Conservation (phyloP, 2,113 vertebrate genomes). For the Sciurus niger region DNA sequence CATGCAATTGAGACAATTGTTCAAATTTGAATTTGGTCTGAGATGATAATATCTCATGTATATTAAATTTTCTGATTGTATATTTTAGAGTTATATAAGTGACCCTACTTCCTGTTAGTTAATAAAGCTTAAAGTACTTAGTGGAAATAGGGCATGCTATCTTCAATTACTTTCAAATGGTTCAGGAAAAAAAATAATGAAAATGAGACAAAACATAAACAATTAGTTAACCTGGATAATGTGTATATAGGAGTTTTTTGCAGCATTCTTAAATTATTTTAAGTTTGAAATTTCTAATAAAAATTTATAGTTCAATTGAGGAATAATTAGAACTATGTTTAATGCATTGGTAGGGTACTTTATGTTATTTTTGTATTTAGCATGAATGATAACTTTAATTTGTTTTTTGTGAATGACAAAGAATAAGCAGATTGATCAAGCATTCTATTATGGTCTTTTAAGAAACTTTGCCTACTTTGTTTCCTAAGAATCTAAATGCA, state of each 20-base stretch:
- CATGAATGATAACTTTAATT: background rate
- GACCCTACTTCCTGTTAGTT: background rate
- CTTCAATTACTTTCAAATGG: conserved; percentile 3
- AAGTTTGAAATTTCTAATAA: conserved; percentile 17
- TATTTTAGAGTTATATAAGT: background rate
- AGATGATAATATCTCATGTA: background rate
- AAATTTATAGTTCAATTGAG: background rate
- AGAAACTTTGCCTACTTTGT: background rate
- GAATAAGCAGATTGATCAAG: background rate
- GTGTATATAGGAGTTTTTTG: background rate
- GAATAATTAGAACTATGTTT: conserved; percentile 11
- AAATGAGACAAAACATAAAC: conserved; percentile 13
- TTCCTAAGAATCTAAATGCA: background rate
- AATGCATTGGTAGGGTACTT: background rate
- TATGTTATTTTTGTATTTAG: conserved; percentile 2
- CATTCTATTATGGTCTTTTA: background rate
- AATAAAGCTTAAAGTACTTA: background rate
- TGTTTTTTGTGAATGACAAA: conserved; percentile 36
- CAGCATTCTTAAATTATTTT: background rate
- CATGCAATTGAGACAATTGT: background rate
- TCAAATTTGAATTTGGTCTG: background rate
- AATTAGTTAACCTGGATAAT: background rate
- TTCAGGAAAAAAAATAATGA: background rate
- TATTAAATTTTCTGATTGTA: conserved; percentile 39
- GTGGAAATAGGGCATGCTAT: background rate